These are phyloP conservation scores for Melospiza georgiana DNA, from an alignment of 2,113 vertebrate genomes.

Conservation along the genomic window DNA sequence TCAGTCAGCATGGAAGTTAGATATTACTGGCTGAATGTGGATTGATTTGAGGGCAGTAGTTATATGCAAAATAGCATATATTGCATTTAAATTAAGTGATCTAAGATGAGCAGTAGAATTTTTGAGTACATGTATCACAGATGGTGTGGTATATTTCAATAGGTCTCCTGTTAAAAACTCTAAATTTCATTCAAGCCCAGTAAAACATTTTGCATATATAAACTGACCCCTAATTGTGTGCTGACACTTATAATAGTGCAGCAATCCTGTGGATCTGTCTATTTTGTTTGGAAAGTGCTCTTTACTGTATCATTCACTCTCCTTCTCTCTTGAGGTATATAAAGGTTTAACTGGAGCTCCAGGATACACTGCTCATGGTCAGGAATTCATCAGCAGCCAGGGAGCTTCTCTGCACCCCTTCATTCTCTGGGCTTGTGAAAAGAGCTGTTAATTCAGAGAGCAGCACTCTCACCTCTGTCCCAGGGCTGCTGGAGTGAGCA, in stretches of 20 bases:
- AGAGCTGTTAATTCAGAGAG: constrained; percentile 18
- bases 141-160: background rate
- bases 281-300: constrained; percentile 27
- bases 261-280: background rate
- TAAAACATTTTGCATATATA: constrained; percentile 1
- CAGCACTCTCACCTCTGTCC: background rate
- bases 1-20: background rate
- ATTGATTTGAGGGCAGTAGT: background rate
- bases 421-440: background rate
- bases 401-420: background rate
- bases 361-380: background rate
- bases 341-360: constrained; percentile 39
- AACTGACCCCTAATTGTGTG: background rate
- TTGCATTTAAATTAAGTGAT: background rate
- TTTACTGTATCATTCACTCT: background rate
- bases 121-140: background rate
- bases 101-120: background rate
- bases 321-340: background rate
- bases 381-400: constrained; percentile 25
- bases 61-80: background rate
- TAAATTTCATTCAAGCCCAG: background rate
- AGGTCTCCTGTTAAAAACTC: background rate
- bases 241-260: constrained; percentile 3
- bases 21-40: background rate
- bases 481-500: background rate